Evolutionary conservation across 2,797 vertebrate species (phyloP), one percentile per base, ranked within the genome.

Genomic region (Chaenodraco wilsoni): DNA sequence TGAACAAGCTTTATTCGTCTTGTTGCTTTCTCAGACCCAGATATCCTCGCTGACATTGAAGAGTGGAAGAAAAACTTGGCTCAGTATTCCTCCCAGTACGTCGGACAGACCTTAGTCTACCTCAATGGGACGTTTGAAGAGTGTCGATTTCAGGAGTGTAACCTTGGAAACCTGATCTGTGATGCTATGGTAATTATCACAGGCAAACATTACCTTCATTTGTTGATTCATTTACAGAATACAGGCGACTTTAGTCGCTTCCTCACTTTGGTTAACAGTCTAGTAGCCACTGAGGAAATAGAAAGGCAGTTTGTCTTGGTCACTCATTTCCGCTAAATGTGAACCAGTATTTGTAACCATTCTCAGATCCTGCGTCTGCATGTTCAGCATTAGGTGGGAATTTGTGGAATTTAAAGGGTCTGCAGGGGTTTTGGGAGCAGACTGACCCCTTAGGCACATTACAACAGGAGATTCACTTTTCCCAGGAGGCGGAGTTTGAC

Each of bases 131-230:
- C 96, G 1, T 94, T 85, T 81, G 77, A 94, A 44, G 92, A 96
- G 0, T 98, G 97, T 61, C 95, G 96, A 43, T 96, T 95, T 83
- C 87, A 84, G 17, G 97, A 98, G 76, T 98, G 97, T 71, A 98
- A 98, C 87, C 91, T 98, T 86, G 97, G 97, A 43, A 98, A 98
- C 88, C 72, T 98, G 49, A 96, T 98, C 56, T 98, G 97, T 68
- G 97, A 98, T 50, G 97, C 96, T 9, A 90, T 94, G 96, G 97
- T 98, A 76, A 85, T 46, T 37, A 56, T 43, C 23, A 31, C 7
- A 27, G 13, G 14, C 33, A 37, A 9, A 37, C 33, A 37, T 61
- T 48, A 10, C 37, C 4, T 21, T 68, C 5, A 64, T 46, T 23
- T 31, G 21, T 33, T 31, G 11, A 43, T 10, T 63, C 16, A 44